Conservation (phyloP, 2,797 vertebrate species). For the Poeciliopsis paucimaculata region DNA sequence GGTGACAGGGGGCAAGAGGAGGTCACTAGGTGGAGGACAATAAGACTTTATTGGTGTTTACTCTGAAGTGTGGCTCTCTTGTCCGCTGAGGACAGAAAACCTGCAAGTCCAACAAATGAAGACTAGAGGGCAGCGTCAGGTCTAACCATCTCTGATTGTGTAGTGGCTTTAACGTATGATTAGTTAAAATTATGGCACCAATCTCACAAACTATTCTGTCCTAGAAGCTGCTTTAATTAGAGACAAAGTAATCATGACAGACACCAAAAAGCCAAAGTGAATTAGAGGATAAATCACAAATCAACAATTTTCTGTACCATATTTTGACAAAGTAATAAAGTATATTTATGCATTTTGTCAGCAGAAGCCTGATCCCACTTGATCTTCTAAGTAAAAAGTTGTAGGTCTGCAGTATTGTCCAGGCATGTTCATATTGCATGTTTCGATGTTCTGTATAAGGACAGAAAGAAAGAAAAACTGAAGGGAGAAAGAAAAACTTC, state of each 20-base stretch:
- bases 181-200: slow-evolving; percentile 50
- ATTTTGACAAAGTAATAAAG: neutral
- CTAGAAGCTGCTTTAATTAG: slow-evolving; percentile 79
- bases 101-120: slow-evolving; percentile 37
- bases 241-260: slow-evolving; percentile 75
- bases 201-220: slow-evolving; percentile 83
- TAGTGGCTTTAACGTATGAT: slow-evolving; percentile 38
- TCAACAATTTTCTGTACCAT: neutral
- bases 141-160: slow-evolving; percentile 41
- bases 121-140: slow-evolving; percentile 54
- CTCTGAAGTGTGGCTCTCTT: slow-evolving; percentile 46
- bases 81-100: slow-evolving; percentile 44
- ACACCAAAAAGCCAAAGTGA: slow-evolving; percentile 83
- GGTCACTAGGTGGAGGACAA: slow-evolving; percentile 50
- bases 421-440: neutral
- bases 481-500: neutral
- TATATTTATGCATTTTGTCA: neutral
- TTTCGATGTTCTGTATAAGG: neutral
- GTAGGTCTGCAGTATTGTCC: neutral
- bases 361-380: neutral
- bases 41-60: slow-evolving; percentile 43
- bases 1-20: slow-evolving; percentile 57
- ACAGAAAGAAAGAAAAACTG: neutral
- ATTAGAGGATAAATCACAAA: slow-evolving; percentile 60
- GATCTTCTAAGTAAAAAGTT: neutral